Evolutionary conservation across 2,888 invertebrate species (phyloP), one percentile per base, ranked within the genome.

Genomic region (Pharmacophagus antenor): DNA sequence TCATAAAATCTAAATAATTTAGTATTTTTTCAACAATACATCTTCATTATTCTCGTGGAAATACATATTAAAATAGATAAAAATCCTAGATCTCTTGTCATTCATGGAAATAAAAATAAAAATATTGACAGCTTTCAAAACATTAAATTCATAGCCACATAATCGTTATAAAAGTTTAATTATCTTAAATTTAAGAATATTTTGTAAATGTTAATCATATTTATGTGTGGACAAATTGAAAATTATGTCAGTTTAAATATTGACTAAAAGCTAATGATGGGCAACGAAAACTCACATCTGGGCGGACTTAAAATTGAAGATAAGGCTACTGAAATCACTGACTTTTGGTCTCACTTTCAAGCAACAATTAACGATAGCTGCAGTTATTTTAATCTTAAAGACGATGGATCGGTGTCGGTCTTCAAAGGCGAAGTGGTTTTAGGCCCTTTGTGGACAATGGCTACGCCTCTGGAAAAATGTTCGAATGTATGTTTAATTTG

Each of bases 341-440:
- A 96, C 78, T 95, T 95, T 79, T 96, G 95, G 95, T 91, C 92
- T 44, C 95, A 92, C 71, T 94, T 92, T 88, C 92, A 83, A 77
- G 95, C 95, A 2, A 92, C 82, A 58, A 88, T 94, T 56, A 89
- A 86, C 54, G 92, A 92, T 67, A 88, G 91, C 62, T 93, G 92
- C 64, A 80, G 85, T 65, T 88, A 90, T 75, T 91, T 91, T 66
- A 87, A 90, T 65, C 71, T 91, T 48, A 91, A 88, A 68, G 88
- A 92, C 72, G 91, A 92, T 68, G 93, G 93, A 55, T 92, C 91
- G 47, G 88, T 96, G 10, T 95, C 96, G 12, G 93, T 96, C 47
- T 96, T 96, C 74, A 93, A 95, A 72, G 94, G 95, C 51, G 95
- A 95, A 83, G 91, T 94, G 47, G 92, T 94, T 6, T 86, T 89